These are phyloP conservation scores for Presbytis comata DNA, from an alignment of 2,797 vertebrate genomes.

Conservation along the genomic window DNA sequence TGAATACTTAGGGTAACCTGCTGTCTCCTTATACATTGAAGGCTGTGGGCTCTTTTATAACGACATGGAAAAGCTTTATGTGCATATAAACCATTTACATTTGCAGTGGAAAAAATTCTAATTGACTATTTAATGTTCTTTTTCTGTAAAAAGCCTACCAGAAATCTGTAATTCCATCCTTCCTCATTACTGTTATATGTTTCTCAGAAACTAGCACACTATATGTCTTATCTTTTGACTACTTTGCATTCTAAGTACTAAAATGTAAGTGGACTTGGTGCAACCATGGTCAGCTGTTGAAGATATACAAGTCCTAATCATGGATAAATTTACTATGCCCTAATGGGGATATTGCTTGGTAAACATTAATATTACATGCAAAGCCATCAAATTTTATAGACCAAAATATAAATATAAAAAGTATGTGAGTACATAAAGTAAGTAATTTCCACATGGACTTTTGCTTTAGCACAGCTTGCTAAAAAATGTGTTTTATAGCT, in stretches of 20 bases:
- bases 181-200: conserved; percentile 23
- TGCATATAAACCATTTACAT: not conserved
- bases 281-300: not conserved
- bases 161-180: not conserved
- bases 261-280: not conserved
- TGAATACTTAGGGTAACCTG: not conserved
- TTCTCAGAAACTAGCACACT: not conserved
- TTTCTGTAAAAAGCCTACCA: not conserved
- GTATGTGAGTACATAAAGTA: not conserved
- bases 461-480: not conserved
- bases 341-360: not conserved
- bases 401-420: conserved; percentile 48
- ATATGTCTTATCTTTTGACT: not conserved
- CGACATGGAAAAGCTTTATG: not conserved
- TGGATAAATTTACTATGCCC: not conserved
- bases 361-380: conserved; percentile 16
- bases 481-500: not conserved
- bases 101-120: conserved; percentile 12
- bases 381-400: not conserved
- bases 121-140: conserved; percentile 7
- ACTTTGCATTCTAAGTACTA: not conserved
- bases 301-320: not conserved
- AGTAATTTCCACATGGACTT: conserved; percentile 23
- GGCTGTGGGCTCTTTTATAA: not conserved
- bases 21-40: not conserved